Percentiles rank a stretch among this genome's conserved stretches.
phyloP scores from a whole-genome alignment of 2,888 invertebrate species.

The Callimorpha dominula region DNA sequence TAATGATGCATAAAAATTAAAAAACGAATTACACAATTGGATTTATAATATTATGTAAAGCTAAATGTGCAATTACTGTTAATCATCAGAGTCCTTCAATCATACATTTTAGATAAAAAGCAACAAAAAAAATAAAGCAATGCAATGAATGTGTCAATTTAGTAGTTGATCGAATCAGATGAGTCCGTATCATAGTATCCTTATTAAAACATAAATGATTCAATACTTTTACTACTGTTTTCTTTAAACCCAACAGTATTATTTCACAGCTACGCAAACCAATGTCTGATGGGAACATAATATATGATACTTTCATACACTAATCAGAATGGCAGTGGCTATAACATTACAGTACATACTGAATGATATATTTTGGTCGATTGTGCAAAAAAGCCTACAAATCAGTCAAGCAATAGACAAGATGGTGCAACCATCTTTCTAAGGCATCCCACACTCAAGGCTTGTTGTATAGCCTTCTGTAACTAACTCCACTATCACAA shows the following conservation, averaged over 20 bases:
- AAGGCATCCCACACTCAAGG: slow-evolving; percentile 78
- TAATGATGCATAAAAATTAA: neutral
- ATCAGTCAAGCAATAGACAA: slow-evolving; percentile 58
- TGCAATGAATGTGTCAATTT: neutral
- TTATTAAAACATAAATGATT: neutral
- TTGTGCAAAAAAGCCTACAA: slow-evolving; percentile 52
- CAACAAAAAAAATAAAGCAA: neutral
- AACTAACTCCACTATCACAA: slow-evolving; percentile 90
- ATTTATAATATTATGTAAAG: neutral
- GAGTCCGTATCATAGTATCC: neutral
- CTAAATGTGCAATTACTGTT: neutral
- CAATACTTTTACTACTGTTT: slow-evolving; percentile 2
- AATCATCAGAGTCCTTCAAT: neutral
- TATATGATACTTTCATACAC: neutral
- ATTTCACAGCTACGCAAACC: neutral
- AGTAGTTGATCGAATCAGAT: neutral
- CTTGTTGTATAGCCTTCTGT: slow-evolving; percentile 90
- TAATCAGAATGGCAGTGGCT: neutral
- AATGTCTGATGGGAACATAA: no score
- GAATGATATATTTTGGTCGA: slow-evolving; percentile 12
- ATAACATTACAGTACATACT: neutral
- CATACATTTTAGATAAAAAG: neutral
- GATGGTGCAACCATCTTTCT: slow-evolving; percentile 49
- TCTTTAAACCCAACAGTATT: neutral
- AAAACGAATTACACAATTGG: no score